These are phyloP conservation scores for Rhimphoctona megacephalus DNA, from an alignment of 2,888 invertebrate species.

Conservation along the genomic window DNA sequence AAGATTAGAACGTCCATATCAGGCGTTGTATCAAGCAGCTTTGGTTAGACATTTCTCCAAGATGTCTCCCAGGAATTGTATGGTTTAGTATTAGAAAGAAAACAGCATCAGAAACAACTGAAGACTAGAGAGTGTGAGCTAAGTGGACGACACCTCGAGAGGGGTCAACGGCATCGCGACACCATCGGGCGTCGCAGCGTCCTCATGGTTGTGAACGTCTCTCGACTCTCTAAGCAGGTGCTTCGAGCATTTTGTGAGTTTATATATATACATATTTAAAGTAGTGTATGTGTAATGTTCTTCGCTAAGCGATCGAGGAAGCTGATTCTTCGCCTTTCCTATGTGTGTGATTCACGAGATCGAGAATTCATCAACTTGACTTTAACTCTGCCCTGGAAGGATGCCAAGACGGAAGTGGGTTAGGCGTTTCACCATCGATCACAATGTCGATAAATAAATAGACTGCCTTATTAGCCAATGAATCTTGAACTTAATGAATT, in stretches of 20 bases:
- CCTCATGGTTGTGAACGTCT: constrained; percentile 75
- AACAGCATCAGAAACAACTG: constrained; percentile 34
- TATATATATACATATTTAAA: not conserved
- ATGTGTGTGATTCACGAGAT: constrained; percentile 46
- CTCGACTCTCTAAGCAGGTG: constrained; percentile 77
- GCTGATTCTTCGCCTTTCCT: constrained; percentile 38
- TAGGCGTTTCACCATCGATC: constrained; percentile 62
- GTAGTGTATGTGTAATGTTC: constrained; percentile 46
- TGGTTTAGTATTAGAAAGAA: not conserved
- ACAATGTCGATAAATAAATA: constrained; percentile 55
- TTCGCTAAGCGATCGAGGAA: constrained; percentile 59
- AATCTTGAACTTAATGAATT: not conserved
- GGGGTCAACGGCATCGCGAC: constrained; percentile 80
- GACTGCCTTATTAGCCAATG: constrained; percentile 37
- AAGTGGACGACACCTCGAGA: constrained; percentile 65
- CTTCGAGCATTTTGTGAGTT: constrained; percentile 40
- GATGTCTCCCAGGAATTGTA: constrained; percentile 23
- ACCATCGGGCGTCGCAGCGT: constrained; percentile 75
- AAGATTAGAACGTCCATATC: constrained; percentile 21
- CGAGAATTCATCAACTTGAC: constrained; percentile 50
- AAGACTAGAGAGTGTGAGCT: constrained; percentile 65
- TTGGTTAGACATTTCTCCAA: constrained; percentile 20
- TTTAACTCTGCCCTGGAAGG: constrained; percentile 50
- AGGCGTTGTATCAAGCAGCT: not conserved
- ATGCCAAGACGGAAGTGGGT: constrained; percentile 68